phyloP scores from a whole-genome alignment of 2,888 invertebrate species.

The Ectropis crepuscularia region DNA sequence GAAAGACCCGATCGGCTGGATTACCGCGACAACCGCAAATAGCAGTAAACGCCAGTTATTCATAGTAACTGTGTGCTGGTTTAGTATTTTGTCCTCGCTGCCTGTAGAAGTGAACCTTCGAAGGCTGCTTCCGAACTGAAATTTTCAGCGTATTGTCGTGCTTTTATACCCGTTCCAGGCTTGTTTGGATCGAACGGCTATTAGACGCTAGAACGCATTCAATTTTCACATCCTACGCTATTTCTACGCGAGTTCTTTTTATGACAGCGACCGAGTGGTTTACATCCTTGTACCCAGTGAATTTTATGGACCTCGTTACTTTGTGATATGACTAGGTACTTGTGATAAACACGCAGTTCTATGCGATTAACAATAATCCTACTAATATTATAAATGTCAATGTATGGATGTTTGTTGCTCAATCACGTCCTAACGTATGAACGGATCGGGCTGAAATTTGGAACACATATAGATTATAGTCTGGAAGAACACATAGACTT shows the following conservation, averaged over 20 bases:
- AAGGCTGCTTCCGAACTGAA: conserved; percentile 71
- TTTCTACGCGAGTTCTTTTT: conserved; percentile 55
- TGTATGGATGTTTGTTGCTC: too few relatives aligned
- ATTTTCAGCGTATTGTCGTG: conserved; percentile 37
- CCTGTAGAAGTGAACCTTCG: conserved; percentile 61
- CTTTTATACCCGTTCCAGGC: conserved; percentile 66
- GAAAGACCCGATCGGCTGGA: conserved; percentile 68
- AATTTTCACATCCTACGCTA: conserved; percentile 75
- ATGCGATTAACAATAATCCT: not conserved
- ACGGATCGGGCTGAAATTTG: too few relatives aligned
- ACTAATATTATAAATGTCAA: too few relatives aligned
- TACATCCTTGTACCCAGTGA: conserved; percentile 47
- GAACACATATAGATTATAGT: too few relatives aligned
- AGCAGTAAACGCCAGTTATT: conserved; percentile 79
- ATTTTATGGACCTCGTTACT: not conserved
- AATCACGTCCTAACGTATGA: too few relatives aligned
- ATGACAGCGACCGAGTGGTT: conserved; percentile 36
- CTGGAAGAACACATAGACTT: too few relatives aligned
- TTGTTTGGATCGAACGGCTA: conserved; percentile 63
- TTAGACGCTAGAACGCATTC: conserved; percentile 79
- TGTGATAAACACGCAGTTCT: not conserved
- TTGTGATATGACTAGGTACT: not conserved
- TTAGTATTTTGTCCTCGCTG: conserved; percentile 53
- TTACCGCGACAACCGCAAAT: conserved; percentile 71
- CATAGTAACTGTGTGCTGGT: conserved; percentile 74